Evolutionary conservation across 2,888 invertebrate species (phyloP), one percentile per base, ranked within the genome.

Genomic region (Artemia sinica): DNA sequence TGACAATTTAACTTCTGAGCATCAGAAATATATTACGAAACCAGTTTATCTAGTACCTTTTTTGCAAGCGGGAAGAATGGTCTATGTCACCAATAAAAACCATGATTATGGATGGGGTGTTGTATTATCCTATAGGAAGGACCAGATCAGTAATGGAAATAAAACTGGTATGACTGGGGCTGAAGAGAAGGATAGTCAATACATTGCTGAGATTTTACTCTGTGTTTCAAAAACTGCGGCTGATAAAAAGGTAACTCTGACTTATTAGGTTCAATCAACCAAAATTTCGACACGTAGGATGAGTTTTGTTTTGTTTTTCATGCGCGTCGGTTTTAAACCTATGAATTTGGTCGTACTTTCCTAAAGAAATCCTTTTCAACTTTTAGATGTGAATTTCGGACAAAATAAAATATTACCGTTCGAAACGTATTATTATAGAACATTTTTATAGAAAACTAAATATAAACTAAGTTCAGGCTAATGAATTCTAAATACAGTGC

Each of bases 71-170:
- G 98, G 98, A 1, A 82, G 98, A 74, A 81, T 98, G 74, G 83
- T 97, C 13, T 90, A 92, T 81, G 91, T 95, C 6, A 88, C 89
- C 79, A 87, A 87, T 73, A 88, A 87, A 66, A 85, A 85, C 51
- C 83, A 87, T 73, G 89, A 91, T 75, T 97, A 92, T 77, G 96
- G 94, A 74, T 99, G 98, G 97, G 95, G 95, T 12, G 89, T 92
- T 67, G 86, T 98, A 68, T 85, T 98, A 1, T 94, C 93, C 79
- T 94, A 91, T 76, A 87, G 89, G 75, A 90, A 89, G 74, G 86
- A 85, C 73, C 69, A 72, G 71, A 72, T 73, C 72, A 71, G 76
- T 77, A 68, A 72, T 68, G 71, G 79, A 75, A 69, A 73, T 67
- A 72, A 75, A 0, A 74, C 74, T 50, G 71, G 63, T 50, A 66